phyloP scores from a whole-genome alignment of 1,140 invertebrate genomes.

The Leucophenga varia region DNA sequence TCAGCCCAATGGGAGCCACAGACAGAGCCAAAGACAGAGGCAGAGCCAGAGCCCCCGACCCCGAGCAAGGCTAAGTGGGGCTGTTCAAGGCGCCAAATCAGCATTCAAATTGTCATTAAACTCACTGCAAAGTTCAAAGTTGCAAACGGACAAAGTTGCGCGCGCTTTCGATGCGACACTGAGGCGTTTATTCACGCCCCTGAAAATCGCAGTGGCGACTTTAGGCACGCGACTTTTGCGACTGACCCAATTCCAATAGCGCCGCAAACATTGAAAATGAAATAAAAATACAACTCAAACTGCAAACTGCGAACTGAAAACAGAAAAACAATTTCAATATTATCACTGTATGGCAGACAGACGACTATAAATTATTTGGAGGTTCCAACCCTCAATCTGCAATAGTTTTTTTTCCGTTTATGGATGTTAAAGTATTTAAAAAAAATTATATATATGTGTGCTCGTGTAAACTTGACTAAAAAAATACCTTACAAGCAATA shows the following conservation, averaged over 20 bases:
- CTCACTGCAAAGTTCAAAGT: conserved; percentile 27
- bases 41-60: no score
- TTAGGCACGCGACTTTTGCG: conserved; percentile 44
- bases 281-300: conserved; percentile 27
- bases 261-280: conserved; percentile 41
- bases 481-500: no score
- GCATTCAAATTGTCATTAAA: no score
- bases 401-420: no score
- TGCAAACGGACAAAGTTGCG: conserved; percentile 17
- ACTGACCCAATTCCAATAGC: conserved; percentile 43
- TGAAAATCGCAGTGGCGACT: conserved; percentile 33
- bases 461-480: no score
- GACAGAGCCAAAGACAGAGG: conserved; percentile 17
- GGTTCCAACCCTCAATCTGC: no score
- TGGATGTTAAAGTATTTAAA: no score
- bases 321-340: not conserved
- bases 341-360: conserved; percentile 23
- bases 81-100: no score
- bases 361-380: conserved; percentile 50
- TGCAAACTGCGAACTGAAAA: no score
- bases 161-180: conserved; percentile 16
- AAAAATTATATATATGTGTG: no score
- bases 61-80: no score
- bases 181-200: conserved; percentile 21
- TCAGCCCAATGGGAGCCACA: conserved; percentile 26